Percentiles rank a stretch among this genome's conserved stretches.
Conservation (phyloP, 1,140 invertebrate genomes). For the Ips typographus region DNA sequence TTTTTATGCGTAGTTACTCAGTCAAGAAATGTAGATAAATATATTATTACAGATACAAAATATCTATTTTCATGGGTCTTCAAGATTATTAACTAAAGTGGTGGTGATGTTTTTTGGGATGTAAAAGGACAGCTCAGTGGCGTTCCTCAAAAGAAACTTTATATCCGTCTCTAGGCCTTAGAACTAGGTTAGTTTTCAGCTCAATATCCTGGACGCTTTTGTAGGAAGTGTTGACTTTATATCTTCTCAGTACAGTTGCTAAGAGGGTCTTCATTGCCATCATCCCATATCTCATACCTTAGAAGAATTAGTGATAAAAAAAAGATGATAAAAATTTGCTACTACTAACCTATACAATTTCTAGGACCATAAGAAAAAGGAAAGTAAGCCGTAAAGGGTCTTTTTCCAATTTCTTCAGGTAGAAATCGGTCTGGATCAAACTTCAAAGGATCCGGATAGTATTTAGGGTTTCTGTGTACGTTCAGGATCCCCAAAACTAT, state of each 20-base stretch:
- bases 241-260: constrained; percentile 49
- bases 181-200: constrained; percentile 35
- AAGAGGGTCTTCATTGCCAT: constrained; percentile 53
- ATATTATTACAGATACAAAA: no score
- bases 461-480: constrained; percentile 55
- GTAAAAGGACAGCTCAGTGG: no score
- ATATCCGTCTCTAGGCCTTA: constrained; percentile 37
- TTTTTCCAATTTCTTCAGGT: constrained; percentile 54
- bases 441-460: constrained; percentile 63
- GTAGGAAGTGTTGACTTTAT: constrained; percentile 37
- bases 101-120: no score
- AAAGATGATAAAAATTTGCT: constrained; percentile 4
- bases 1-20: no score
- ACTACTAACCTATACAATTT: constrained; percentile 64
- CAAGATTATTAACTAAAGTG: no score
- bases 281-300: constrained; percentile 54
- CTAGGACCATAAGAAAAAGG: constrained; percentile 69
- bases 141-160: constrained; percentile 27
- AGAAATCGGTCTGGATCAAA: constrained; percentile 72
- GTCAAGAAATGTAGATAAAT: no score
- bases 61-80: no score
- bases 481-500: constrained; percentile 33
- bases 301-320: not conserved
- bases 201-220: constrained; percentile 36
- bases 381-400: constrained; percentile 58